Base-by-base conservation (phyloP, 2,888 invertebrate genomes). In the Caenorhabditis becei region DNA sequence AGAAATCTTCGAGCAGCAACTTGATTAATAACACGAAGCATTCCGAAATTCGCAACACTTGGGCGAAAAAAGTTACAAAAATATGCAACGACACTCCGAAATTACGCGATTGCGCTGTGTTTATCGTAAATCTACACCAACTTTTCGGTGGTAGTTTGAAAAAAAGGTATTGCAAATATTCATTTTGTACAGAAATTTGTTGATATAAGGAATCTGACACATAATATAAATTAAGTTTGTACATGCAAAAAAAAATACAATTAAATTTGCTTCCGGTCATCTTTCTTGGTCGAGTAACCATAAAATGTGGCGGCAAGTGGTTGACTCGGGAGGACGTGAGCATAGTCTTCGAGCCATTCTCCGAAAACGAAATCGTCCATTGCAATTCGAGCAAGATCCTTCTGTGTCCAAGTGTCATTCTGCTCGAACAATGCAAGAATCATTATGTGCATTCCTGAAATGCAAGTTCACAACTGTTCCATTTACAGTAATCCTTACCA, bases 401-500 rank as follows among this genome's bases (percentile, higher is more conserved):
- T 78, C 20, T 77, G 67, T 3, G 80, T 54, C 82, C 82, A 85
- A 5, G 66, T 62, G 18, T 77, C 80, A 14, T 75, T 70, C 23
- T 83, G 85, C 26, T 83, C 80, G 26, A 81, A 83, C 18, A 83
- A 65, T 0, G 78, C 79, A 4, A 83, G 63, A 47, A 85, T 71
- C 79, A 83, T 65, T 11, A 81, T 61, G 37, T 85, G 85, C 26
- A 83, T 77, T 1, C 83, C 82, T 78, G 28, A 66, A 63, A n/a
- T 20, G n/a, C 8, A 3, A 3, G 16, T 18, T 62, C 8, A 62
- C 10, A 4, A 32, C 32, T 3, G 16, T 10, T 35, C 16, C n/a
- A 37, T 11, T 23, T 26, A 44, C 58, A 18, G 18, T 7, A n/a
- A 24, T 44, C 26, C 32, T 51, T 44, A 54, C 72, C 72, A 23